A percentile compares a stretch with the other conserved stretches of the same genome.
phyloP scores from a whole-genome alignment of 1,140 invertebrate species.

The Orussus abietinus region DNA sequence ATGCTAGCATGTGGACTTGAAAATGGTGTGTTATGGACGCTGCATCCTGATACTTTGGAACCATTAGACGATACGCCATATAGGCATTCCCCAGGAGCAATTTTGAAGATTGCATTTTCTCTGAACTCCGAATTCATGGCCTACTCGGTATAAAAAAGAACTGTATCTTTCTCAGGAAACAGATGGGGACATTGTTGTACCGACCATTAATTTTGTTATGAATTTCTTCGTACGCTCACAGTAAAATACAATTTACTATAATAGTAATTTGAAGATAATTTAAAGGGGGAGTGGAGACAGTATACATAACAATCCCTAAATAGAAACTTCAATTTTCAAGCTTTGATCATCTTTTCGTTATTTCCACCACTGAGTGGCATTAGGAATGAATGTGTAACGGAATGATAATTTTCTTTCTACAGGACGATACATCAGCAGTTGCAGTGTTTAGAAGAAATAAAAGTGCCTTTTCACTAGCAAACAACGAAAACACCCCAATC shows the following conservation, averaged over 20 bases:
- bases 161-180: constrained; percentile 1
- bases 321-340: constrained; percentile 6
- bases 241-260: no score
- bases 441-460: constrained; percentile 42
- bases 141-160: constrained; percentile 47
- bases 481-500: neutral
- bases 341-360: no score
- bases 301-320: neutral
- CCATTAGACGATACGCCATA: constrained; percentile 48
- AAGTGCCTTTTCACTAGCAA: no score
- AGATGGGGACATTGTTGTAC: no score
- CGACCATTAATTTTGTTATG: no score
- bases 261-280: no score
- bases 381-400: constrained; percentile 7
- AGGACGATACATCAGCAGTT: constrained; percentile 55
- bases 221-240: no score
- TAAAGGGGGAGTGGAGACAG: no score
- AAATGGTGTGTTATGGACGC: constrained; percentile 55
- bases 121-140: constrained; percentile 54
- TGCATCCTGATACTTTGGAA: constrained; percentile 55
- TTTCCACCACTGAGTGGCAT: no score
- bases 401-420: constrained; percentile 14
- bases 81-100: constrained; percentile 43
- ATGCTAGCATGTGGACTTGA: constrained; percentile 48
- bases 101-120: constrained; percentile 54